These are phyloP conservation scores for Hyperoplus immaculatus DNA, from an alignment of 2,797 vertebrate genomes.

Conservation along the genomic window DNA sequence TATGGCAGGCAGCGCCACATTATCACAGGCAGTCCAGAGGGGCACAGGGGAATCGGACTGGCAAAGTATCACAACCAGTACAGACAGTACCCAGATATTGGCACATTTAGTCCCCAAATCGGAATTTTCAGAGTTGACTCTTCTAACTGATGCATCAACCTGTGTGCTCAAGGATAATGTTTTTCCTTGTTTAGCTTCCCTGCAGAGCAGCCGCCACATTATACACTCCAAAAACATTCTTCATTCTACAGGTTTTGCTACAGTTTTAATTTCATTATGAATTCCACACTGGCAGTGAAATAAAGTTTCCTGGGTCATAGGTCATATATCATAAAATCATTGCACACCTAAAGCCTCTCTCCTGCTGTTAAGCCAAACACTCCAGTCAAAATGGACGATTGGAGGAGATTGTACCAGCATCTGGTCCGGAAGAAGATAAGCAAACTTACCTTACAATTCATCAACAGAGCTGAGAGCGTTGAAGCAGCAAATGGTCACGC, in stretches of 20 bases:
- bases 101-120: conserved; percentile 13
- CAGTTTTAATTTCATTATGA: not conserved
- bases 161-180: not conserved
- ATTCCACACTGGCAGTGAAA: not conserved
- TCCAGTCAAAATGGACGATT: too few relatives aligned
- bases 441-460: too few relatives aligned
- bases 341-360: not conserved
- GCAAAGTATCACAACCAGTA: conserved; percentile 15
- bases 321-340: not conserved
- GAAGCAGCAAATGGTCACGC: too few relatives aligned
- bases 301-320: not conserved
- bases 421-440: not conserved
- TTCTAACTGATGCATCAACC: not conserved
- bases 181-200: not conserved
- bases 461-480: too few relatives aligned
- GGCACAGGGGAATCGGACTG: conserved; percentile 51
- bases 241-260: not conserved
- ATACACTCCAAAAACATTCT: not conserved
- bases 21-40: conserved; percentile 61
- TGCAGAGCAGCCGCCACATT: not conserved
- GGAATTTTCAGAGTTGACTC: not conserved
- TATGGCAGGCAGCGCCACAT: conserved; percentile 45
- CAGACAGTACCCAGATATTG: conserved; percentile 32
- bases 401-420: not conserved
- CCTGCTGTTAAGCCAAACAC: not conserved